phyloP scores from a whole-genome alignment of 2,888 invertebrate species.

The Platycheirus albimanus region DNA sequence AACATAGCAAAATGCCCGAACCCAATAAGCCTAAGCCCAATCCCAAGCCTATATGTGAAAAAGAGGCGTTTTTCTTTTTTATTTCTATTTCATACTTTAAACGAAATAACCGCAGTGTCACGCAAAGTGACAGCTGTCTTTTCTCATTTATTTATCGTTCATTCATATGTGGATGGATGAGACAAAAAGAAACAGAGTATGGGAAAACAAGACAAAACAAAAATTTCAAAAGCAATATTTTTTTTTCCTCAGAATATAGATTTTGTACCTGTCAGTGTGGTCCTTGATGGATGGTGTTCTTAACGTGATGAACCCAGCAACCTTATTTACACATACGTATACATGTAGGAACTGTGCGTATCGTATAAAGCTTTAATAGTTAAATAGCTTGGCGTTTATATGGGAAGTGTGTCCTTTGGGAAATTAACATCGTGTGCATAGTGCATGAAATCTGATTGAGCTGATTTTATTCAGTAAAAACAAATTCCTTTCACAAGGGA shows the following conservation, averaged over 20 bases:
- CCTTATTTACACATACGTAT: slow-evolving; percentile 8
- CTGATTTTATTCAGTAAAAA: slow-evolving; percentile 17
- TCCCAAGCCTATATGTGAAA: neutral
- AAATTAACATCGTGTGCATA: slow-evolving; percentile 31
- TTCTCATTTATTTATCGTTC: slow-evolving; percentile 43
- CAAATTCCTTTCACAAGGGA: neutral
- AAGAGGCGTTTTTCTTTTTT: slow-evolving; percentile 18
- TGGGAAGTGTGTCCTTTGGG: slow-evolving; percentile 3
- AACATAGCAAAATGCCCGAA: neutral
- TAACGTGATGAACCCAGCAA: slow-evolving; percentile 38
- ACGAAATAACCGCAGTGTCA: slow-evolving; percentile 65
- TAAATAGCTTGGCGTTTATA: neutral
- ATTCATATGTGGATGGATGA: slow-evolving; percentile 32
- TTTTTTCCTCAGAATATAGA: slow-evolving; percentile 40
- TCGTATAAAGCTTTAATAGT: neutral
- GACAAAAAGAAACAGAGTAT: neutral
- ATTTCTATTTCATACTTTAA: slow-evolving; percentile 68
- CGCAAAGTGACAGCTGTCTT: slow-evolving; percentile 57
- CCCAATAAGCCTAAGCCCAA: neutral
- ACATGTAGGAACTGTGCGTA: neutral
- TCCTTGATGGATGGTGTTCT: slow-evolving; percentile 54
- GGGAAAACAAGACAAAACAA: neutral
- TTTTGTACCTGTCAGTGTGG: slow-evolving; percentile 57
- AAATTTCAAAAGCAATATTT: slow-evolving; percentile 30
- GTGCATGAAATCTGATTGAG: slow-evolving; percentile 28